Evolutionary conservation across 1,140 invertebrate species (phyloP).

Genomic region (Zaprionus kolodkinae): DNA sequence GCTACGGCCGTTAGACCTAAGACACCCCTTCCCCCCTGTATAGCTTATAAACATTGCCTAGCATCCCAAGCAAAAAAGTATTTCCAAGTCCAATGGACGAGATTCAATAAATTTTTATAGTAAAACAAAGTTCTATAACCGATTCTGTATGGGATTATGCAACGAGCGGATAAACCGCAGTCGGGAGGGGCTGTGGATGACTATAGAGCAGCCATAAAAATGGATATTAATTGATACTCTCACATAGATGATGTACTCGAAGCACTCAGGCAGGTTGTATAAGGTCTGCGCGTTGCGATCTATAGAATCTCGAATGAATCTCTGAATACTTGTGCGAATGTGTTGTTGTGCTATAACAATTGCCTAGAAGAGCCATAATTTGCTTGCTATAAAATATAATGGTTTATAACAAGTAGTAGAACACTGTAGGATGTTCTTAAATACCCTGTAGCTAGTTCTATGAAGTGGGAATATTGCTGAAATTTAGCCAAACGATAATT

Average conservation of each 20-base stretch:
- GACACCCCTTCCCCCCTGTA: not conserved
- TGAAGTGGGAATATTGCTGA: not conserved
- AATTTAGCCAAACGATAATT: not conserved
- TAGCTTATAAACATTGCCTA: conserved; percentile 11
- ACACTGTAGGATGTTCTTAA: not conserved
- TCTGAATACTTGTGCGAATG: not conserved
- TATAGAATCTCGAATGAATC: conserved; percentile 1
- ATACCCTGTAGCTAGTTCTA: not conserved
- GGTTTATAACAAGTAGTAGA: not conserved
- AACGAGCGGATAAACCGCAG: conserved; percentile 9
- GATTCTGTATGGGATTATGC: conserved; percentile 1
- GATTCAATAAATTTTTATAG: conserved; percentile 36
- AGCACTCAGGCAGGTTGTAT: not conserved
- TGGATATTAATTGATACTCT: not conserved
- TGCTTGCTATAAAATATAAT: not conserved
- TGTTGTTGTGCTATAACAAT: not conserved
- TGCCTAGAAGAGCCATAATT: not conserved
- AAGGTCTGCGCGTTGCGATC: not conserved
- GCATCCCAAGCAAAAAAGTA: conserved; percentile 44
- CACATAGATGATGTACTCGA: not conserved
- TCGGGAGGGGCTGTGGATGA: not conserved
- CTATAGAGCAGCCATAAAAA: not conserved
- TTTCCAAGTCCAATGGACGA: conserved; percentile 31
- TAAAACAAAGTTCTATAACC: conserved; percentile 39
- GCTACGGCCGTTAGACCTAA: conserved; percentile 38